Conservation (phyloP, 2,113 vertebrate species). For the Halichoeres trimaculatus region DNA sequence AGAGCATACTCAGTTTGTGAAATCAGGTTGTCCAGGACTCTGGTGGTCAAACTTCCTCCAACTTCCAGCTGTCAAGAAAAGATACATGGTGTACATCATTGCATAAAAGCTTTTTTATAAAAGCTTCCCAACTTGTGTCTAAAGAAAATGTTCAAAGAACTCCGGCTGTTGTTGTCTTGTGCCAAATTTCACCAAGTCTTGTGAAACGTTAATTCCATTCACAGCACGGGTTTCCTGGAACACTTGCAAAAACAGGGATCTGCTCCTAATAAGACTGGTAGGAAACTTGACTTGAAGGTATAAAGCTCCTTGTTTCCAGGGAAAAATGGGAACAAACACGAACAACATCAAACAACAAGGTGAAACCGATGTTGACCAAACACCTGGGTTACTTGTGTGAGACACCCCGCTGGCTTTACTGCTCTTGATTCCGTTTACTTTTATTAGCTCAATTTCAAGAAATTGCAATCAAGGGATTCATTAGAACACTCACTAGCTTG, state of each 20-base stretch:
- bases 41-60: slow-evolving; percentile 84
- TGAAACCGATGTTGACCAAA: not conserved
- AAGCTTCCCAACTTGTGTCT: not conserved
- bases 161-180: slow-evolving; percentile 28
- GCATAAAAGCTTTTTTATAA: not conserved
- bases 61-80: slow-evolving; percentile 88
- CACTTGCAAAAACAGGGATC: slow-evolving; percentile 7
- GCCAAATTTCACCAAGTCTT: slow-evolving; percentile 22
- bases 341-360: slow-evolving; percentile 32
- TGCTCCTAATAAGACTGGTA: slow-evolving; percentile 6
- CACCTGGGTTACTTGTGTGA: slow-evolving; percentile 21
- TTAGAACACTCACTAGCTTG: slow-evolving; percentile 9
- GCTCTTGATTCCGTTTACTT: slow-evolving; percentile 28
- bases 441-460: slow-evolving; percentile 21
- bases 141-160: not conserved
- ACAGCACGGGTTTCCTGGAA: slow-evolving; percentile 22
- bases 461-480: slow-evolving; percentile 24
- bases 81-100: slow-evolving; percentile 20
- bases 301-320: slow-evolving; percentile 30
- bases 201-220: slow-evolving; percentile 25
- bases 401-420: slow-evolving; percentile 31
- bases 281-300: slow-evolving; percentile 43
- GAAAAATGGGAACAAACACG: slow-evolving; percentile 45
- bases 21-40: slow-evolving; percentile 85
- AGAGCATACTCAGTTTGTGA: slow-evolving; percentile 92